Percentiles rank a stretch among this genome's conserved stretches.
Conservation (phyloP, 2,113 vertebrate species). For the Archilochus colubris region DNA sequence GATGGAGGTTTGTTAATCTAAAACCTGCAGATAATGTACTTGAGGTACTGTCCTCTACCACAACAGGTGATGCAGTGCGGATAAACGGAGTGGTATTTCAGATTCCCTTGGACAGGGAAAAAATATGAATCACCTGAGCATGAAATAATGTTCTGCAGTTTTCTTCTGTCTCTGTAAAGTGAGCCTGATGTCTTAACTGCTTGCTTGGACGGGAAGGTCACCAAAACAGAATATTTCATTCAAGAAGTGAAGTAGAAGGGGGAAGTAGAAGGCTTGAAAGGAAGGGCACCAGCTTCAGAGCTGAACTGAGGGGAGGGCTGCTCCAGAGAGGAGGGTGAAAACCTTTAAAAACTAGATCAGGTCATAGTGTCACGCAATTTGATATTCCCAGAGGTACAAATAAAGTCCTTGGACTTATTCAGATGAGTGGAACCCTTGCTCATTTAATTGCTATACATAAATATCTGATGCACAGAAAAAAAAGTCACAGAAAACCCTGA, state of each 20-base stretch:
- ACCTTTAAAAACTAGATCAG: not conserved
- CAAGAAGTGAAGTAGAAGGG: not conserved
- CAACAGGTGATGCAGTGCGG: not conserved
- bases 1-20: not conserved
- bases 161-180: not conserved
- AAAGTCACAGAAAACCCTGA: not conserved
- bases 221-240: not conserved
- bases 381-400: not conserved
- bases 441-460: not conserved
- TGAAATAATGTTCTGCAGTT: not conserved
- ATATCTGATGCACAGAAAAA: not conserved
- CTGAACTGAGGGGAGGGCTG: not conserved
- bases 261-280: not conserved
- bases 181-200: not conserved
- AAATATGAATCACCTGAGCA: not conserved
- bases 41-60: not conserved
- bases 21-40: not conserved
- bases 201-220: not conserved
- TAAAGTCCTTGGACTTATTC: not conserved
- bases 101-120: not conserved
- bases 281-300: not conserved
- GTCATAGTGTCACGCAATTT: not conserved
- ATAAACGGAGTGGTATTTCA: not conserved
- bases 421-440: not conserved
- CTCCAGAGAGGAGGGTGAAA: not conserved